These are phyloP conservation scores for Tanypteryx hageni DNA, from an alignment of 2,888 invertebrate species.

Conservation along the genomic window DNA sequence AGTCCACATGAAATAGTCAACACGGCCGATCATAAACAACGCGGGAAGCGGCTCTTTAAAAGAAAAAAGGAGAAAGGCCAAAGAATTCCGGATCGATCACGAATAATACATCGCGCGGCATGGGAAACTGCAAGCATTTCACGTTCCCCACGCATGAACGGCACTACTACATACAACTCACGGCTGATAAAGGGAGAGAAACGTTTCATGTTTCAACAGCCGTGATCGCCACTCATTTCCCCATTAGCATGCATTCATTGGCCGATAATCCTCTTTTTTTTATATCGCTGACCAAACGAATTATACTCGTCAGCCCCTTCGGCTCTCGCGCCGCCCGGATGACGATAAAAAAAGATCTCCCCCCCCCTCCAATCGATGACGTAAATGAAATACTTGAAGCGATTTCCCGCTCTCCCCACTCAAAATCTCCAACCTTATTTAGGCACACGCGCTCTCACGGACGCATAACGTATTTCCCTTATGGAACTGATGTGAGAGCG, in stretches of 20 bases:
- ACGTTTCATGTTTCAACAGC: neutral
- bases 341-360: neutral
- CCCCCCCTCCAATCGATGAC: neutral
- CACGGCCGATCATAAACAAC: too few species aligned
- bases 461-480: neutral
- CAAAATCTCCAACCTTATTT: neutral
- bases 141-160: neutral
- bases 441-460: neutral
- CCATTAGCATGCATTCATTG: constrained; percentile 12
- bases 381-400: neutral
- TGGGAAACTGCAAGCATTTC: neutral
- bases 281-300: constrained; percentile 6
- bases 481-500: neutral
- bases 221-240: constrained; percentile 12
- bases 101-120: neutral
- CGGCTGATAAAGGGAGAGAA: neutral
- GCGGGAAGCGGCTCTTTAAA: too few species aligned
- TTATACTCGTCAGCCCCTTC: neutral
- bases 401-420: too few species aligned
- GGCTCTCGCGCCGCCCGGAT: too few species aligned
- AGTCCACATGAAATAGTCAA: too few species aligned
- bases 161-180: neutral
- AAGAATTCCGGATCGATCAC: neutral
- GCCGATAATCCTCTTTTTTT: neutral
- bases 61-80: too few species aligned